These are phyloP conservation scores for Petrocephalus zakoni DNA, from an alignment of 2,113 vertebrate genomes.

Conservation along the genomic window DNA sequence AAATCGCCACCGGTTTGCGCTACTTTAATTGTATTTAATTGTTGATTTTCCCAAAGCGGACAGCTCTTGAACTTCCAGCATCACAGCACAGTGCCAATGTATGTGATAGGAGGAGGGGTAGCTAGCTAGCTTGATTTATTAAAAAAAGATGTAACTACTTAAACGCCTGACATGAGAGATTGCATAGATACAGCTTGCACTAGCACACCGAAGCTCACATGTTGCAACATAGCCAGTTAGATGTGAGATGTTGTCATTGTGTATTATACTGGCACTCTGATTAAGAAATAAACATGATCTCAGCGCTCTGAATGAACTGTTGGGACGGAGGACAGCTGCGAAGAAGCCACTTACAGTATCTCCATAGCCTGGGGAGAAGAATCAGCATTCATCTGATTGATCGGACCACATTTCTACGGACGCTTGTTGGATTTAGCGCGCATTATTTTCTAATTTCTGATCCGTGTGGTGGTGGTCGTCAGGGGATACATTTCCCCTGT, in stretches of 20 bases:
- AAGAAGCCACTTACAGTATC: background rate
- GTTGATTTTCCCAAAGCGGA: constrained; percentile 3
- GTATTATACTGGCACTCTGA: constrained; percentile 29
- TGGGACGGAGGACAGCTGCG: background rate
- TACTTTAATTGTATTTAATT: constrained; percentile 11
- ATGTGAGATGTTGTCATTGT: background rate
- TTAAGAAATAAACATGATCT: constrained; percentile 27
- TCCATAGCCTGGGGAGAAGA: background rate
- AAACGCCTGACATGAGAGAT: background rate
- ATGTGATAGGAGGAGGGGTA: constrained; percentile 33
- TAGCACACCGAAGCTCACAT: background rate
- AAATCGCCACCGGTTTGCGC: constrained; percentile 6
- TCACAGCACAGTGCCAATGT: constrained; percentile 6
- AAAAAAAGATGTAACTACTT: background rate
- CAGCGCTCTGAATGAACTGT: constrained; percentile 5
- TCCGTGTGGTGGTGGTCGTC: background rate
- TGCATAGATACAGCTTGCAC: background rate
- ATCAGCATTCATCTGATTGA: background rate
- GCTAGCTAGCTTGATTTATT: constrained; percentile 46
- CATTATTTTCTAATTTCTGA: background rate
- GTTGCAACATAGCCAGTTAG: background rate
- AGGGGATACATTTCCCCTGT: background rate
- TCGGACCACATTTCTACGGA: background rate
- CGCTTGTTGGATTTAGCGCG: background rate
- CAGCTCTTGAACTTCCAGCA: background rate